phyloP scores from a whole-genome alignment of 2,113 vertebrate genomes.

The Phycodurus eques region DNA sequence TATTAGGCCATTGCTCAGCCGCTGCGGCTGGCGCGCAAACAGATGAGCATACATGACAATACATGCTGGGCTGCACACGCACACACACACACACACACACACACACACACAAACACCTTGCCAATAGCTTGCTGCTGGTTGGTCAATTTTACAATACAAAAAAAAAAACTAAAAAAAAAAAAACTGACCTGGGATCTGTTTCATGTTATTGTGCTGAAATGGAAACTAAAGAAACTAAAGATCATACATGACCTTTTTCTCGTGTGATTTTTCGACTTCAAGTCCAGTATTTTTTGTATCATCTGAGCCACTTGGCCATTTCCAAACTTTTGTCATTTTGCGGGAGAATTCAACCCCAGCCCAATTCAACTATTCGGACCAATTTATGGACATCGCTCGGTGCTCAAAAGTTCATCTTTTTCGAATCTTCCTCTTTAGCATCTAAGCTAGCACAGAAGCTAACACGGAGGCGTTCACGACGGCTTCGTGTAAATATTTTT shows the following conservation, averaged over 20 bases:
- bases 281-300: too few relatives aligned
- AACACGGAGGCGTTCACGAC: conserved; percentile 76
- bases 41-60: conserved; percentile 26
- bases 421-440: neutral
- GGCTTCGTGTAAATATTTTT: conserved; percentile 93
- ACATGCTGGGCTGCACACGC: neutral
- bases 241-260: neutral
- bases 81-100: conserved; percentile 5
- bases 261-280: too few relatives aligned
- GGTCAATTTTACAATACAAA: conserved; percentile 30
- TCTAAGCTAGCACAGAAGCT: conserved; percentile 36
- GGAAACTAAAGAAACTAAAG: neutral
- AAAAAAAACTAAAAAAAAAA: neutral
- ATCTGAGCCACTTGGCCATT: too few relatives aligned
- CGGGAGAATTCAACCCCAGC: too few relatives aligned
- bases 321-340: too few relatives aligned
- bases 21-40: conserved; percentile 34
- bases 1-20: conserved; percentile 67
- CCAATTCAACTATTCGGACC: too few relatives aligned
- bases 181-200: too few relatives aligned
- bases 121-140: conserved; percentile 17
- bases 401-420: neutral
- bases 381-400: neutral
- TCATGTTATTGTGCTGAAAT: neutral
- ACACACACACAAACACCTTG: conserved; percentile 1